Evolutionary conservation across 2,888 invertebrate genomes (phyloP).

Genomic region (Melinaea marsaeus): DNA sequence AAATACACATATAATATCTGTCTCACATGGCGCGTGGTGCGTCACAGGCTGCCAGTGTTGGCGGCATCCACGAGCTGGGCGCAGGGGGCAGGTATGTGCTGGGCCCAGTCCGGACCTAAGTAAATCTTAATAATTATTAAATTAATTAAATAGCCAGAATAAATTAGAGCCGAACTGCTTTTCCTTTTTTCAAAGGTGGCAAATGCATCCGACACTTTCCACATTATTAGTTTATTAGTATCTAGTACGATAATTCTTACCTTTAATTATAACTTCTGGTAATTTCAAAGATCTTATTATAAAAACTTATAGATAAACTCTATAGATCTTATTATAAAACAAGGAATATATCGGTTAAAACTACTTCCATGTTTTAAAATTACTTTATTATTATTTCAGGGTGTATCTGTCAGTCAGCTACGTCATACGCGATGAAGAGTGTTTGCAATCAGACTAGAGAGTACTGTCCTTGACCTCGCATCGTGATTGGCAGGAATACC

Average conservation of each 20-base stretch:
- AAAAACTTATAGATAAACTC: no score
- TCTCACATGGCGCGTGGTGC: conserved; percentile 51
- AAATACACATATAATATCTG: not conserved
- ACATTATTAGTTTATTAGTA: no score
- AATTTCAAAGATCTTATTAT: no score
- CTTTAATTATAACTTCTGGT: no score
- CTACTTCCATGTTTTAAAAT: not conserved
- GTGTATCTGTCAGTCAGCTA: conserved; percentile 79
- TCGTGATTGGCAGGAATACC: conserved; percentile 72
- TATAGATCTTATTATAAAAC: no score
- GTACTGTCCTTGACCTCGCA: conserved; percentile 54
- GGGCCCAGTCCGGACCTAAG: conserved; percentile 64
- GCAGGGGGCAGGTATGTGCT: conserved; percentile 63
- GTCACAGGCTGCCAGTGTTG: conserved; percentile 58
- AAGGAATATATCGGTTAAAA: no score
- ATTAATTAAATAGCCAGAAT: no score
- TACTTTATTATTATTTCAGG: conserved; percentile 52
- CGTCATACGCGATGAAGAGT: conserved; percentile 78
- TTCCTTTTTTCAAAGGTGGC: no score
- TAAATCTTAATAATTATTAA: conserved; percentile 9
- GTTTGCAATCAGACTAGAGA: conserved; percentile 62
- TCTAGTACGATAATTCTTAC: no score
- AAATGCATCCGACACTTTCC: no score
- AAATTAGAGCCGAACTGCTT: no score
- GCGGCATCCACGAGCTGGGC: conserved; percentile 51